phyloP scores from a whole-genome alignment of 2,113 vertebrate genomes.

The Gymnarchus niloticus region DNA sequence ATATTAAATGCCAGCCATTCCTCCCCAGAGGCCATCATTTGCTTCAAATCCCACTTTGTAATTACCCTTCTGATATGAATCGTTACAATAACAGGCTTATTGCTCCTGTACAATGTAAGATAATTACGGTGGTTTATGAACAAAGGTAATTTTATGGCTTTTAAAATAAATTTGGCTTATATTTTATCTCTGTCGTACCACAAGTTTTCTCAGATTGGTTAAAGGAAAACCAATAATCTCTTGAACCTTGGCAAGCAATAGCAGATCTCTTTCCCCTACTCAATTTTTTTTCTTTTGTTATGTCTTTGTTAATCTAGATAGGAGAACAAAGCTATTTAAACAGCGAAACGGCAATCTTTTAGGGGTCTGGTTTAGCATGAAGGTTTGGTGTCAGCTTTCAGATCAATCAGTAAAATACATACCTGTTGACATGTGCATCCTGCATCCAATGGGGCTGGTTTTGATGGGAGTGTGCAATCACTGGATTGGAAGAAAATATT shows the following conservation, averaged over 20 bases:
- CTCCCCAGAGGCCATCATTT: slow-evolving; percentile 12
- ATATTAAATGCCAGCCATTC: slow-evolving; percentile 3
- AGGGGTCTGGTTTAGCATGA: not conserved
- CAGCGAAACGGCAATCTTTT: not conserved
- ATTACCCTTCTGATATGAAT: slow-evolving; percentile 21
- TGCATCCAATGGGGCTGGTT: not conserved
- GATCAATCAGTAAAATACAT: not conserved
- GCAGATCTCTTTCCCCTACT: not conserved
- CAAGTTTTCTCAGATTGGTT: not conserved
- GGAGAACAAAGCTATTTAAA: not conserved
- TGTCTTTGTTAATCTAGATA: not conserved
- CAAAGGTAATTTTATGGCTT: slow-evolving; percentile 7
- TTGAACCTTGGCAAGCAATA: not conserved
- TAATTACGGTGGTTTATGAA: not conserved
- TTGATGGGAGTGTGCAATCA: not conserved
- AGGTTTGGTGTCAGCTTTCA: not conserved
- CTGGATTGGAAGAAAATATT: not conserved
- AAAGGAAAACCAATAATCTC: not conserved
- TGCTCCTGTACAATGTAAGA: slow-evolving; percentile 10
- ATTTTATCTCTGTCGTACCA: not conserved
- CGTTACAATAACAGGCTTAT: slow-evolving; percentile 18
- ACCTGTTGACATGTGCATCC: not conserved
- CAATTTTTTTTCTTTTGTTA: not conserved
- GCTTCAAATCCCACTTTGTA: slow-evolving; percentile 8
- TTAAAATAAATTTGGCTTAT: not conserved